phyloP scores from a whole-genome alignment of 2,113 vertebrate species.

The Anseranas semipalmata region DNA sequence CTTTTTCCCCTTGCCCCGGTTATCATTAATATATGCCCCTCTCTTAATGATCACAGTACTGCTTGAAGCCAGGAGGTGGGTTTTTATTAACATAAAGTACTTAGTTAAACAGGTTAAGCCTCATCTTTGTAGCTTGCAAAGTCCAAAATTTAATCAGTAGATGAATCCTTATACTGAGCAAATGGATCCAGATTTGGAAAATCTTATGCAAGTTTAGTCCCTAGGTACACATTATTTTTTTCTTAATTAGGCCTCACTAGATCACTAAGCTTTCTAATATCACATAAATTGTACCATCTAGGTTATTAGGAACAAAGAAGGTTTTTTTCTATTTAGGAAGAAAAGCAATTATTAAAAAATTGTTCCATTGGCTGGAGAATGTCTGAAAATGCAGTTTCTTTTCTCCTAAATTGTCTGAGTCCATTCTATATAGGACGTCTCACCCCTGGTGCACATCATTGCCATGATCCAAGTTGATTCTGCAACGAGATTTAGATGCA shows the following conservation, averaged over 20 bases:
- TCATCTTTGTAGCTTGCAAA: not conserved
- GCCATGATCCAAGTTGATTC: not conserved
- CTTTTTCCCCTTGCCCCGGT: not conserved
- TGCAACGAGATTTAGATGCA: not conserved
- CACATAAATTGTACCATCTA: not conserved
- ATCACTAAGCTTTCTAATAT: slow-evolving; percentile 37
- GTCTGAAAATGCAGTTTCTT: not conserved
- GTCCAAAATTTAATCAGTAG: slow-evolving; percentile 22
- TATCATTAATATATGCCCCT: not conserved
- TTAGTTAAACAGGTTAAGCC: slow-evolving; percentile 15
- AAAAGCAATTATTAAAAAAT: not conserved
- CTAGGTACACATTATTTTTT: slow-evolving; percentile 45
- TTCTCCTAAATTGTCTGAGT: not conserved
- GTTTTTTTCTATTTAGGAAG: not conserved
- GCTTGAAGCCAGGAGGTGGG: not conserved
- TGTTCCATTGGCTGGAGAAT: not conserved
- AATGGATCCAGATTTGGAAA: slow-evolving; percentile 38
- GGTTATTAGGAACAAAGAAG: not conserved
- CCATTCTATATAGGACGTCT: not conserved
- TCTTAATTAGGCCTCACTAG: slow-evolving; percentile 47
- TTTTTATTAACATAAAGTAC: not conserved
- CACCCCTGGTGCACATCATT: not conserved
- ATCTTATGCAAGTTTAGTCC: slow-evolving; percentile 21
- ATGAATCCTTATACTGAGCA: slow-evolving; percentile 30
- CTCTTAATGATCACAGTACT: not conserved